Evolutionary conservation across 2,888 invertebrate genomes (phyloP).

Genomic region (Nowickia ferox): DNA sequence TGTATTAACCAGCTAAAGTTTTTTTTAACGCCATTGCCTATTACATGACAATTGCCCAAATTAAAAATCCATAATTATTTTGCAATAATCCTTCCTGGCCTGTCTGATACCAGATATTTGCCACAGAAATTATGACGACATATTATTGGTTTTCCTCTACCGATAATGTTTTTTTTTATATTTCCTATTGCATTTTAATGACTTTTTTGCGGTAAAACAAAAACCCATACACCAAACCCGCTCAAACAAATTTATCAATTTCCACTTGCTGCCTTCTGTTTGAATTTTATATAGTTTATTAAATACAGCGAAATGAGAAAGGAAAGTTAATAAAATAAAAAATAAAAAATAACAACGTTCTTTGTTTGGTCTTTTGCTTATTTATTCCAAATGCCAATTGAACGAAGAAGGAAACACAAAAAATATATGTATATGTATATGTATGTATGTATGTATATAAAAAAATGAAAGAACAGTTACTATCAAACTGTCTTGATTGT

Average conservation of each 20-base stretch:
- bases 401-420: slow-evolving; percentile 50
- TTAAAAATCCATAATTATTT: slow-evolving; percentile 1
- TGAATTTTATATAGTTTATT: slow-evolving; percentile 6
- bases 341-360: not conserved
- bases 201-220: slow-evolving; percentile 30
- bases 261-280: slow-evolving; percentile 21
- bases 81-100: slow-evolving; percentile 9
- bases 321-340: slow-evolving; percentile 46
- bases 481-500: slow-evolving; percentile 34
- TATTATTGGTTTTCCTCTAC: not conserved
- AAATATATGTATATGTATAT: slow-evolving; percentile 21
- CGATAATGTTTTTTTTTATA: slow-evolving; percentile 19
- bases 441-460: too few species aligned
- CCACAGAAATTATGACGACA: not conserved
- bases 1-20: too few species aligned
- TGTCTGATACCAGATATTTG: not conserved
- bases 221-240: not conserved
- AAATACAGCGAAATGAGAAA: slow-evolving; percentile 43
- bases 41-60: not conserved
- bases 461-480: slow-evolving; percentile 57
- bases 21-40: too few species aligned
- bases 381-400: slow-evolving; percentile 63
- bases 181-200: slow-evolving; percentile 41
- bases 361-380: slow-evolving; percentile 40
- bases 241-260: slow-evolving; percentile 20